These are phyloP conservation scores for Cephus runcator DNA, from an alignment of 2,888 invertebrate genomes.

Conservation along the genomic window DNA sequence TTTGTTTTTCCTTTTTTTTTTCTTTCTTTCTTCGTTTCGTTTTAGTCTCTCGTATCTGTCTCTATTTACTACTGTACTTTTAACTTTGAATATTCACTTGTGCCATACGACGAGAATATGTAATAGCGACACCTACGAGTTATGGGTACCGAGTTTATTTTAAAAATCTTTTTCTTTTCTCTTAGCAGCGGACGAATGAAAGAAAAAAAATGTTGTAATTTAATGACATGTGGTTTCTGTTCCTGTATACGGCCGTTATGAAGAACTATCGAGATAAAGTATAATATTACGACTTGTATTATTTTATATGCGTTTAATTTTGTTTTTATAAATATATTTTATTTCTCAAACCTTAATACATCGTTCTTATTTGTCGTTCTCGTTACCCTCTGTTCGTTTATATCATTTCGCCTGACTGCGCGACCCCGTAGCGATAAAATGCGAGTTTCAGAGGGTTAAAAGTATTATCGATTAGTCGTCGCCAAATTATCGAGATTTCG, in stretches of 20 bases:
- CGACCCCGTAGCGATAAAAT: too few species aligned
- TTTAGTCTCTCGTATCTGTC: background rate
- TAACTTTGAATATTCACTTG: conserved; percentile 1
- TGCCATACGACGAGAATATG: background rate
- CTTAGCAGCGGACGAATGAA: conserved; percentile 18
- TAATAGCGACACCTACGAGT: background rate
- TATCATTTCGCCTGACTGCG: background rate
- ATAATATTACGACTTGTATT: conserved; percentile 57
- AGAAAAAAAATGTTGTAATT: conserved; percentile 25
- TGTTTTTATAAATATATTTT: conserved; percentile 65
- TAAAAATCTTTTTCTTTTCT: background rate
- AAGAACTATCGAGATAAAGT: conserved; percentile 33
- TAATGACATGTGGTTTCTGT: conserved; percentile 55
- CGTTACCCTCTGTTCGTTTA: conserved; percentile 22
- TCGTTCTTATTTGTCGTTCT: conserved; percentile 15
- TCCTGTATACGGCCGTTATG: conserved; percentile 50
- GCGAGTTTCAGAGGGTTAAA: background rate
- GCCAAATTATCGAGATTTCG: background rate
- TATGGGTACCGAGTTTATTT: background rate
- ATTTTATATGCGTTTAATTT: conserved; percentile 62
- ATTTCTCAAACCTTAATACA: conserved; percentile 48
- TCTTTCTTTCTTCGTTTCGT: conserved; percentile 1
- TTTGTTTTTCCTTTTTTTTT: conserved; percentile 13
- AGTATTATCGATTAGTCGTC: background rate
- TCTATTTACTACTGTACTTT: background rate